Evolutionary conservation across 2,888 invertebrate species (phyloP).

Genomic region (Drosophila phalerata): DNA sequence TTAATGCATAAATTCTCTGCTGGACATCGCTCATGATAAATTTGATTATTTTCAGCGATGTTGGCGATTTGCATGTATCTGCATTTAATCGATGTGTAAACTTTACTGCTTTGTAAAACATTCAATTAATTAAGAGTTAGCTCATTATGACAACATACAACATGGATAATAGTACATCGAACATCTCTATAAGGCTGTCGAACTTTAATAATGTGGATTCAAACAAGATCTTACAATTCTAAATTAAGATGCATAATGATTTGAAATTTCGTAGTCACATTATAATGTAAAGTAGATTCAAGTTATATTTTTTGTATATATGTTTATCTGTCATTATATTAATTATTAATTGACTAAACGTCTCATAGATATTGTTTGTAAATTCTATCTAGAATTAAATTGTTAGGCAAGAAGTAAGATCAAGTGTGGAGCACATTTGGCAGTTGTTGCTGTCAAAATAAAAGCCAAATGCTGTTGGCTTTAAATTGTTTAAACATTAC

Average conservation of each 20-base stretch:
- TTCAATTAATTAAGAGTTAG: constrained; percentile 18
- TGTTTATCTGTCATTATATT: no score
- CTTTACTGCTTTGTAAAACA: constrained; percentile 11
- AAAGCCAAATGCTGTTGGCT: constrained; percentile 66
- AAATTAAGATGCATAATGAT: background rate
- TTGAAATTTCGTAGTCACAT: no score
- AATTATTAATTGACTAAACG: no score
- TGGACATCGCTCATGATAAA: constrained; percentile 71
- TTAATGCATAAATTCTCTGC: constrained; percentile 81
- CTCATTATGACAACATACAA: background rate
- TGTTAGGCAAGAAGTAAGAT: background rate
- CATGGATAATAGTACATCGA: background rate
- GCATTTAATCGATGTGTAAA: constrained; percentile 48
- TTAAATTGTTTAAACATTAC: constrained; percentile 82
- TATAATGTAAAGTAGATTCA: no score
- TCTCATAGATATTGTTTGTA: background rate
- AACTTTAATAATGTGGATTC: background rate
- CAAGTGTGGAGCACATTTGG: constrained; percentile 36
- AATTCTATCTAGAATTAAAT: background rate
- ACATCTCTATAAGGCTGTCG: background rate
- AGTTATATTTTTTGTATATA: no score
- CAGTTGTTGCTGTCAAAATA: constrained; percentile 74
- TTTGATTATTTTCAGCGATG: constrained; percentile 41
- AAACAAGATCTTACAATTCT: no score
- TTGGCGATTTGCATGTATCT: constrained; percentile 33